Percentiles rank a stretch among this genome's conserved stretches.
phyloP scores from a whole-genome alignment of 2,888 invertebrate species.

The Euplexia lucipara region DNA sequence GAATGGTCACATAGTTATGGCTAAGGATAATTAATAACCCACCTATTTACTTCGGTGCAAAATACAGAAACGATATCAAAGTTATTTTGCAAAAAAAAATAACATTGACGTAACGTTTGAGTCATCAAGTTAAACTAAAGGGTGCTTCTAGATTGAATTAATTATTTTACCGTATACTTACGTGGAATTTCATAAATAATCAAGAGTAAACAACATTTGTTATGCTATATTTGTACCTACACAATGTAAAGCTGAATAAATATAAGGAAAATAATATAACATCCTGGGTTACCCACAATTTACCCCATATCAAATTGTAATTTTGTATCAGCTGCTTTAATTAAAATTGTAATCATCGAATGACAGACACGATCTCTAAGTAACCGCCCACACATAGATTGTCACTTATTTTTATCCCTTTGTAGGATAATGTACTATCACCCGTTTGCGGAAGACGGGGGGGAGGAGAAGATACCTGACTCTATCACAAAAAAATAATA shows the following conservation, averaged over 20 bases:
- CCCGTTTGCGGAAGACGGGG: too few relatives aligned
- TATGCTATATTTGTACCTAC: background rate
- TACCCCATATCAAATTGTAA: background rate
- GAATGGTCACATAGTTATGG: background rate
- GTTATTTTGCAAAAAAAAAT: background rate
- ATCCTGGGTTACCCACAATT: background rate
- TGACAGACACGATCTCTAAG: constrained; percentile 1
- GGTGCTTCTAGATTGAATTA: background rate
- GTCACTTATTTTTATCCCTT: constrained; percentile 17
- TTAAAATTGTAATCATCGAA: background rate
- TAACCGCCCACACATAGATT: constrained; percentile 10
- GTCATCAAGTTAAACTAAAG: background rate
- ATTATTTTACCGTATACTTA: background rate
- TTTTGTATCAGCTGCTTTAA: constrained; percentile 14
- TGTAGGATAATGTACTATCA: too few relatives aligned
- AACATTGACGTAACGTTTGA: background rate
- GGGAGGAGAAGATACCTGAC: too few relatives aligned
- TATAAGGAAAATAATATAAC: constrained; percentile 24
- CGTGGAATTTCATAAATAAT: background rate
- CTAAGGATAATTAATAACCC: background rate
- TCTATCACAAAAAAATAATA: too few relatives aligned
- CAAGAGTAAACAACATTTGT: background rate
- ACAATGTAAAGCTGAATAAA: background rate
- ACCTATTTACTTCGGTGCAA: background rate
- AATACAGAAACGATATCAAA: background rate